Conservation (phyloP, 2,113 vertebrate species). For the Poeciliopsis turrubarensis region DNA sequence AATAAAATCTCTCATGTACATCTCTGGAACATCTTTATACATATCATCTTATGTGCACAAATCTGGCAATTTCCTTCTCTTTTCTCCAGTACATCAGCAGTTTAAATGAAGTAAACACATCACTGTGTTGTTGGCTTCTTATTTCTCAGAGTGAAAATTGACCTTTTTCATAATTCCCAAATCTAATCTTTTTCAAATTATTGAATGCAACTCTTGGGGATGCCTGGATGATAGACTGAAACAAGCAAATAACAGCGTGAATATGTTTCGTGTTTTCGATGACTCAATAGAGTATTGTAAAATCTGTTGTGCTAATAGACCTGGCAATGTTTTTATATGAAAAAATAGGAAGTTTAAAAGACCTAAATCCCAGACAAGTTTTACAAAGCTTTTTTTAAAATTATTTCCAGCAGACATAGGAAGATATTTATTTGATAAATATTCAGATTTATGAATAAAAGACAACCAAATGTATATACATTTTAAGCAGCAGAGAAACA, state of each 20-base stretch:
- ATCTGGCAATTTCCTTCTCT: conserved; percentile 8
- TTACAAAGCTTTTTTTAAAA: not conserved
- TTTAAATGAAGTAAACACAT: conserved; percentile 36
- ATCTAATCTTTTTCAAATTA: conserved; percentile 40
- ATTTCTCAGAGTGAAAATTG: conserved; percentile 22
- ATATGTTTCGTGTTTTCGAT: conserved; percentile 33
- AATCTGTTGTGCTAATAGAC: conserved; percentile 43
- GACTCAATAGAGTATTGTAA: conserved; percentile 50
- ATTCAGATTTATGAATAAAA: conserved; percentile 17
- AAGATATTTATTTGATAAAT: conserved; percentile 7
- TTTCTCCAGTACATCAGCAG: conserved; percentile 15
- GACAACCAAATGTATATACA: conserved; percentile 30
- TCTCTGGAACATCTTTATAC: conserved; percentile 5
- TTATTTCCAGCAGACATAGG: not conserved
- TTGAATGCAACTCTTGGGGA: conserved; percentile 59
- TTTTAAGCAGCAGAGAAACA: conserved; percentile 17
- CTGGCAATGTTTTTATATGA: conserved; percentile 20
- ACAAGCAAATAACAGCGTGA: conserved; percentile 44
- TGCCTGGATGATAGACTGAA: conserved; percentile 26
- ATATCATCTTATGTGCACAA: conserved; percentile 6
- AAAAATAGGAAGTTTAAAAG: conserved; percentile 18
- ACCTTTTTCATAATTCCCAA: conserved; percentile 36
- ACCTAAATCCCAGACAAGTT: conserved; percentile 3
- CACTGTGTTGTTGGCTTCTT: conserved; percentile 26
- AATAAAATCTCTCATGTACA: not conserved